Percentiles rank a stretch among this genome's conserved stretches.
Evolutionary conservation across 2,113 vertebrate species (phyloP).

Genomic region (Cyanoramphus novaezelandiae): DNA sequence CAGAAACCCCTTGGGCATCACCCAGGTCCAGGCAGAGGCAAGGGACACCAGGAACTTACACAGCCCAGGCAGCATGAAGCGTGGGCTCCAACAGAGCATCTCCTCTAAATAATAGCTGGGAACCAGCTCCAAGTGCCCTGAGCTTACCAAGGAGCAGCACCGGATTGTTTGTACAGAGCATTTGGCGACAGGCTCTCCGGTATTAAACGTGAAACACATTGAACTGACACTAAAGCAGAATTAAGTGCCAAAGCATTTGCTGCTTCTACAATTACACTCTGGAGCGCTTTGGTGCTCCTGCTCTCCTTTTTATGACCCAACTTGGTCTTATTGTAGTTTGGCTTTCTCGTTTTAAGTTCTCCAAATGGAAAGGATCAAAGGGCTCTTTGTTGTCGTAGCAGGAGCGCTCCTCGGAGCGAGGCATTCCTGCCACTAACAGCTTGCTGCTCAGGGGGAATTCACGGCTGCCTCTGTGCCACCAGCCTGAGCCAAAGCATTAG

Average conservation of each 20-base stretch:
- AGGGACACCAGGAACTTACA: background rate
- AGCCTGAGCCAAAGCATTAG: constrained; percentile 36
- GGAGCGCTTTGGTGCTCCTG: constrained; percentile 34
- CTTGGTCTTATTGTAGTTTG: constrained; percentile 62
- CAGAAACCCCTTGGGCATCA: background rate
- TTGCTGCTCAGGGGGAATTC: constrained; percentile 24
- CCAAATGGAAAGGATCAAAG: constrained; percentile 71
- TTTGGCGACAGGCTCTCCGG: constrained; percentile 41
- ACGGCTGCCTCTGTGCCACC: constrained; percentile 12
- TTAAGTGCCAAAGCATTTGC: constrained; percentile 71
- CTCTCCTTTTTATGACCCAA: constrained; percentile 62
- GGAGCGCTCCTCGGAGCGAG: background rate
- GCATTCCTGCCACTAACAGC: constrained; percentile 38
- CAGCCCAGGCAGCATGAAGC: background rate
- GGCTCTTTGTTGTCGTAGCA: constrained; percentile 49
- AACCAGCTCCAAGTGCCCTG: background rate
- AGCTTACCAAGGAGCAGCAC: background rate
- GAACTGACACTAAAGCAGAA: constrained; percentile 58
- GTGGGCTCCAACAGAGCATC: background rate
- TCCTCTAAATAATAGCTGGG: background rate
- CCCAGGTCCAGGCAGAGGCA: background rate
- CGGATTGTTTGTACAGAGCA: constrained; percentile 57
- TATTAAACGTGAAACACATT: constrained; percentile 1
- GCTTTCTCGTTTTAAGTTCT: constrained; percentile 57
- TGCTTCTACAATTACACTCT: constrained; percentile 64